Evolutionary conservation across 2,113 vertebrate species (phyloP), one percentile per base, ranked within the genome.

Genomic region (Gavia stellata): DNA sequence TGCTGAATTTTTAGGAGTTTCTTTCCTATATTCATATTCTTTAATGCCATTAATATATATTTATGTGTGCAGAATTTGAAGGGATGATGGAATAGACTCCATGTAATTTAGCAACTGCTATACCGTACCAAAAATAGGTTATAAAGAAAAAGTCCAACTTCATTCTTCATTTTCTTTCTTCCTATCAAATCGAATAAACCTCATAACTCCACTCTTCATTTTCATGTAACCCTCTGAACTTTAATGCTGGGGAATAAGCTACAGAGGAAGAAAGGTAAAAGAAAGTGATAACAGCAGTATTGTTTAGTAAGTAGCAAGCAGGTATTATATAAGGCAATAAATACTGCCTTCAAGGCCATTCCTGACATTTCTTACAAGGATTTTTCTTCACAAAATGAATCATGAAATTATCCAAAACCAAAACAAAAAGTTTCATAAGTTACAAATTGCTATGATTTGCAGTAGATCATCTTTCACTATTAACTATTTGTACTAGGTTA

Each of bases 321-420:
- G n/a, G 23, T 84, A 90, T 58, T 86, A 68, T 31, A 67, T 16
- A 40, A 85, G 17, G 56, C 59, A 96, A 94, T 87, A 95, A 96
- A 93, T 82, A 94, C 8, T 96, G 67, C 18, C 28, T 85, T 96
- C 52, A 93, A 95, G 75, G 63, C 59, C 49, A 90, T 91, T 83
- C 21, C 58, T 47, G 18, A 67, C 21, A 45, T 71, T 80, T 61
- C 50, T 62, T 62, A 77, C n/a, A 25, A 68, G 31, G 21, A 42
- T 55, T 90, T 33, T 1, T 25, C 62, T 45, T 61, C 25, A 73
- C 21, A 89, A 80, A 65, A 81, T 23, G 2, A 58, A 67, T 50
- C 25, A 56, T 9, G 14, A 40, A 83, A 61, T 47, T 45, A 9
- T 62, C 0, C 1, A 56, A 62, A 78, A 63, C 7, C 23, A 77